phyloP scores from a whole-genome alignment of 2,797 vertebrate genomes.

The Cyclura pinguis region DNA sequence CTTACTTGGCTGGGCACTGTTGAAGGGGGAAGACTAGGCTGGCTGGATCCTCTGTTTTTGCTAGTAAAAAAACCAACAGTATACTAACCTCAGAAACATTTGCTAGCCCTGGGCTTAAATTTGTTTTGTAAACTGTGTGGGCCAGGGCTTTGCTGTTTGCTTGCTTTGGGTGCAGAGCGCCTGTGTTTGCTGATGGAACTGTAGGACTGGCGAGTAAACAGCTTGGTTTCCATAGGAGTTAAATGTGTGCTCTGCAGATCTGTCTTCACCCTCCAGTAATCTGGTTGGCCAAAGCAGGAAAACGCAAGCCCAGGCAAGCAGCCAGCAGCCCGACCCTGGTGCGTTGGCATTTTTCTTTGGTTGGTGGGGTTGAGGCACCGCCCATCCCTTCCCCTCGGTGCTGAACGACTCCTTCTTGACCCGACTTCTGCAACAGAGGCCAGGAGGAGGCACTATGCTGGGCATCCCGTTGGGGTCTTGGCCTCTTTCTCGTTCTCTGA shows the following conservation, averaged over 20 bases:
- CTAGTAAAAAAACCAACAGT: neutral
- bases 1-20: neutral
- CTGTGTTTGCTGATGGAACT: neutral
- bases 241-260: neutral
- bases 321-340: neutral
- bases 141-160: neutral
- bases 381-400: too few relatives aligned
- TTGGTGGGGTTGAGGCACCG: neutral
- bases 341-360: neutral
- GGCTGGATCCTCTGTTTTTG: neutral
- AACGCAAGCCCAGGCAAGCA: neutral
- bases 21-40: neutral
- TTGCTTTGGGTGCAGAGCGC: neutral
- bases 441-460: neutral
- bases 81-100: too few relatives aligned
- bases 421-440: too few relatives aligned
- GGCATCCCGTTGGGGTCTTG: too few relatives aligned
- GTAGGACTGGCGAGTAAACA: neutral
- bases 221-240: neutral
- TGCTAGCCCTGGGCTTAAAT: neutral
- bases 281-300: neutral
- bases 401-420: neutral
- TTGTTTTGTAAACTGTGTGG: neutral
- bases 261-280: neutral
- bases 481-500: too few relatives aligned